A percentile compares a stretch with the other conserved stretches of the same genome.
These are phyloP conservation scores for Keiferia lycopersicella DNA, from an alignment of 2,888 invertebrate genomes.

Conservation along the genomic window DNA sequence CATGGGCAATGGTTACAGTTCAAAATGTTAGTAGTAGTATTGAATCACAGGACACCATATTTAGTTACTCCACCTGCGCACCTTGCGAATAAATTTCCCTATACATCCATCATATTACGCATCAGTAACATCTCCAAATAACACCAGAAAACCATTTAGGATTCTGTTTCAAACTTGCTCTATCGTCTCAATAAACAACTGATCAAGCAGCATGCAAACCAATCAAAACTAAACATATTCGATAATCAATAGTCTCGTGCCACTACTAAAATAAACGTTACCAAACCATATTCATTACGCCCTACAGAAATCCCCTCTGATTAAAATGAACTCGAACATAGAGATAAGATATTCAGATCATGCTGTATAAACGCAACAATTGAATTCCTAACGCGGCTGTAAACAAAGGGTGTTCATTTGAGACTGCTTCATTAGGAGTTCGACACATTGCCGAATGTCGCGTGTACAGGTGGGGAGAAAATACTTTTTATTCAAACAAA, in stretches of 20 bases:
- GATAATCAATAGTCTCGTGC: not conserved
- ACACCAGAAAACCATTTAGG: too few relatives aligned
- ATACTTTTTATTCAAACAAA: not conserved
- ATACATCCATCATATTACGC: too few relatives aligned
- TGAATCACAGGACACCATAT: too few relatives aligned
- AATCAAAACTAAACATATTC: too few relatives aligned
- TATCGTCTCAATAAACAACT: too few relatives aligned
- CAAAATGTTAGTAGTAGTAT: too few relatives aligned
- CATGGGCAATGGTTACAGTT: too few relatives aligned
- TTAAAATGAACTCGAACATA: not conserved
- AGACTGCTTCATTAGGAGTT: slow-evolving; percentile 14
- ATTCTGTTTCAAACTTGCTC: too few relatives aligned
- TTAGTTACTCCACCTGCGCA: too few relatives aligned
- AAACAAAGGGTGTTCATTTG: slow-evolving; percentile 11
- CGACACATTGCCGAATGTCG: slow-evolving; percentile 9
- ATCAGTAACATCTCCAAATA: too few relatives aligned
- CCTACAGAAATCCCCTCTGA: not conserved
- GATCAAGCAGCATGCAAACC: too few relatives aligned
- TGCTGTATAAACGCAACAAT: slow-evolving; percentile 6
- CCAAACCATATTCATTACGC: not conserved
- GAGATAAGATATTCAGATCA: slow-evolving; percentile 7
- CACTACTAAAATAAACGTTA: not conserved
- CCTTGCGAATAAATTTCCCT: too few relatives aligned
- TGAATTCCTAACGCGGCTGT: slow-evolving; percentile 1
- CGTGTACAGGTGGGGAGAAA: not conserved